Evolutionary conservation across 1,140 invertebrate genomes (phyloP), one percentile per base, ranked within the genome.

Genomic region (Drosophila grimshawi): DNA sequence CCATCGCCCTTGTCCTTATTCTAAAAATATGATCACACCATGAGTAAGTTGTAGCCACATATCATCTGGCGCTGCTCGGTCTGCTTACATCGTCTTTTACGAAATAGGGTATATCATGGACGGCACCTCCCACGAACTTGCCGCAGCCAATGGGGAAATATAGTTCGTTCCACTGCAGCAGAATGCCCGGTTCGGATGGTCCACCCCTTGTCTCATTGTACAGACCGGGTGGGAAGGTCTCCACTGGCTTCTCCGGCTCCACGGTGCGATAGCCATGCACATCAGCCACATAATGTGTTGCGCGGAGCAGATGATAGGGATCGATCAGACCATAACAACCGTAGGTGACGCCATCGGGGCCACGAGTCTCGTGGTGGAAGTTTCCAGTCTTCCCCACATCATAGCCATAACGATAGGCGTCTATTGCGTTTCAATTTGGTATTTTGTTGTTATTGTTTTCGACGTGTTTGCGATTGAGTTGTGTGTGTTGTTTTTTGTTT

Each of bases 321-420:
- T 96, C 95, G 10, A 96, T 94, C 81, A 95, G 96, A 43, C 96
- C 96, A 70, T 96, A 96, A 91, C 96, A 96, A 72, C 96, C 96
- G 71, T 96, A 96, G 0, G 96, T 96, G 11, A 96, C 94, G 6
- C 95, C 95, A 80, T 96, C 95, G 0, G 95, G 94, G 8, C 95
- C 95, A 59, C 95, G 94, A 41, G 93, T 94, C 93, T 97, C 96
- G 76, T 97, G 96, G 81, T 97, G 96, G 86, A 97, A 97, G 86
- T 96, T 96, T 6, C 96, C 96, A 79, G 94, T 94, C 66, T 91
- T 83, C 62, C 94, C 95, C 2, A 96, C 94, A 88, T 96, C 95
- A 83, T 96, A 96, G 52, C 95, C 95, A 85, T 95, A 96, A 80
- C 95, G 95, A 86, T 96, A 96, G 51, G 95, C 94, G 88, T 94